Evolutionary conservation across 2,888 invertebrate species (phyloP).

Genomic region (Steinernema carpocapsae): DNA sequence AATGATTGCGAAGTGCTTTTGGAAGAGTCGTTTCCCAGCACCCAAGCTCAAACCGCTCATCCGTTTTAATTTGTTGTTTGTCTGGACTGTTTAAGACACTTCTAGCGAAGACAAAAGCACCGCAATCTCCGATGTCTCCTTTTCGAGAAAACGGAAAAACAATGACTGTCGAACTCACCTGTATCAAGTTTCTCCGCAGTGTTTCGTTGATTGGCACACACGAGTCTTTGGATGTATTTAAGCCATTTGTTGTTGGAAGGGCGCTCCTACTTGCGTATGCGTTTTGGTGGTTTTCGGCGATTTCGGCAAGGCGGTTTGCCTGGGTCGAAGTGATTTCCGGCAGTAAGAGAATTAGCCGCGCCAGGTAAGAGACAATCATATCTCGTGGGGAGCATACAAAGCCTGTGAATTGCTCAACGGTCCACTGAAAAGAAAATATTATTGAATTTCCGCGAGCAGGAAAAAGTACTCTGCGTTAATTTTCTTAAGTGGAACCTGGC

Average conservation of each 20-base stretch:
- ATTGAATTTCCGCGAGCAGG: not conserved
- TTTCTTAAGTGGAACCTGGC: not conserved
- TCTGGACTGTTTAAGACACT: too few relatives aligned
- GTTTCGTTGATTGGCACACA: constrained; percentile 56
- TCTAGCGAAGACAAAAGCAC: too few relatives aligned
- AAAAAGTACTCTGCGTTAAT: not conserved
- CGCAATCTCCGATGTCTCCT: not conserved
- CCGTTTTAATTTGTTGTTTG: not conserved
- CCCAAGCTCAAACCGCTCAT: not conserved
- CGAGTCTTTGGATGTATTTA: not conserved
- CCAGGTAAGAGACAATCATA: constrained; percentile 67
- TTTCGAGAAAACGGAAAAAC: not conserved
- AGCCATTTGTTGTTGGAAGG: not conserved
- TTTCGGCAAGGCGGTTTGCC: constrained; percentile 53
- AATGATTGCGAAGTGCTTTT: too few relatives aligned
- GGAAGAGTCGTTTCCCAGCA: too few relatives aligned
- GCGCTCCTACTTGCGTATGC: not conserved
- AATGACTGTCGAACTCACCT: constrained; percentile 43
- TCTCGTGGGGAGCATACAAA: not conserved
- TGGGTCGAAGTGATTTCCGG: constrained; percentile 62
- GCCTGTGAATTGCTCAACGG: not conserved
- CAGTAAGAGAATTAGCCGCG: constrained; percentile 62
- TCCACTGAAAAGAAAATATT: constrained; percentile 7
- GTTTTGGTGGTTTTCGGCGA: constrained; percentile 50
- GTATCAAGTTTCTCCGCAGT: constrained; percentile 53